These are phyloP conservation scores for Papilio aristodemus DNA, from an alignment of 1,140 invertebrate species.

Conservation along the genomic window DNA sequence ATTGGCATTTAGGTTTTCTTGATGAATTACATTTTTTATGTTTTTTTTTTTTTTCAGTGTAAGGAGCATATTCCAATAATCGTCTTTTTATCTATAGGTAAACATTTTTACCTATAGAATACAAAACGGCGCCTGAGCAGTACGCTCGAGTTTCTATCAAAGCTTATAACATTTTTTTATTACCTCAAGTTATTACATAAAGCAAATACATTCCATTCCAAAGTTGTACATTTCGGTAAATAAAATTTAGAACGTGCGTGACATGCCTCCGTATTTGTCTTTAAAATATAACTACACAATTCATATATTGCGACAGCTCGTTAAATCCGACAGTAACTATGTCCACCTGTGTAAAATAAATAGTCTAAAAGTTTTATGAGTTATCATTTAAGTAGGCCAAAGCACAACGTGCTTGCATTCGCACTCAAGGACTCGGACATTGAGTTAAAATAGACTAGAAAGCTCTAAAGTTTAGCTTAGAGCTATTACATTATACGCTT, in stretches of 20 bases:
- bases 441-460: constrained; percentile 59
- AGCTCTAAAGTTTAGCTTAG: constrained; percentile 34
- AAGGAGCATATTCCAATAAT: too few relatives aligned
- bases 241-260: background rate
- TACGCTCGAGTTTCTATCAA: too few relatives aligned
- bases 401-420: constrained; percentile 65
- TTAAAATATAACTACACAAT: constrained; percentile 4
- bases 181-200: too few relatives aligned
- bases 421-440: constrained; percentile 60
- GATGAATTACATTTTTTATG: too few relatives aligned
- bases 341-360: constrained; percentile 21
- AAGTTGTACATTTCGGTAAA: background rate
- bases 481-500: background rate
- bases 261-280: background rate
- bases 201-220: background rate
- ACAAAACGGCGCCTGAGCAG: too few relatives aligned
- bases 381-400: constrained; percentile 71
- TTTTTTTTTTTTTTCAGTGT: too few relatives aligned
- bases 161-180: too few relatives aligned
- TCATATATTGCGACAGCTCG: constrained; percentile 9
- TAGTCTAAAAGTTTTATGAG: constrained; percentile 43
- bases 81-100: too few relatives aligned
- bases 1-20: too few relatives aligned
- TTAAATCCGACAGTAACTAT: background rate
- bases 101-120: too few relatives aligned